A percentile compares a stretch with the other conserved stretches of the same genome.
These are phyloP conservation scores for Heliornis fulica DNA, from an alignment of 2,113 vertebrate genomes.

Conservation along the genomic window DNA sequence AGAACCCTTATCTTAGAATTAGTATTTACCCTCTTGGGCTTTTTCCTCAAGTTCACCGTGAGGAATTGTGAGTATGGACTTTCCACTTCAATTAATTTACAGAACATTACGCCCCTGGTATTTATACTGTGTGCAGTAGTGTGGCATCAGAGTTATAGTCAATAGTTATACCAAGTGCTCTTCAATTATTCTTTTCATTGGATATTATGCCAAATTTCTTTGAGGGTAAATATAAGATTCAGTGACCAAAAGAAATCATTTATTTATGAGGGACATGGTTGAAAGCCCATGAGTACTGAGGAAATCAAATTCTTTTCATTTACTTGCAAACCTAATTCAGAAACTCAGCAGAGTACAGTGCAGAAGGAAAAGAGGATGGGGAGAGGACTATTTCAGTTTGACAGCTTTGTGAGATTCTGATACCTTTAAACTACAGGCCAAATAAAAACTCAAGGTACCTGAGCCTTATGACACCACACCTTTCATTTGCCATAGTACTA, in stretches of 20 bases:
- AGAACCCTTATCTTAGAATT: not conserved
- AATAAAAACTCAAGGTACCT: not conserved
- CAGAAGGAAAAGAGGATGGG: not conserved
- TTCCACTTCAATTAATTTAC: not conserved
- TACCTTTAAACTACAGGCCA: not conserved
- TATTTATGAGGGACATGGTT: not conserved
- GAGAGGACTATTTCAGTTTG: not conserved
- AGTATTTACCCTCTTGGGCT: not conserved
- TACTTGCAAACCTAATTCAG: not conserved
- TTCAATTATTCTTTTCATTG: not conserved
- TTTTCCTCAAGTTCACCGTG: not conserved
- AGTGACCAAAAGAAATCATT: not conserved
- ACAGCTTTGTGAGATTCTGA: not conserved
- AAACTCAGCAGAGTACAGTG: not conserved
- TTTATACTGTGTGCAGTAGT: not conserved
- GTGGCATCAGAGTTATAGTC: not conserved
- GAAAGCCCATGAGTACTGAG: not conserved
- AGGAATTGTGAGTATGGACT: not conserved
- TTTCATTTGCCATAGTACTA: not conserved
- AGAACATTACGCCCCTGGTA: not conserved
- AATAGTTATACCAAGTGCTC: not conserved
- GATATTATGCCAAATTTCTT: not conserved
- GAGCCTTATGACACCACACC: not conserved
- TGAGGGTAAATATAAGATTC: not conserved
- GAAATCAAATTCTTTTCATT: not conserved